Base-by-base conservation (phyloP, 2,888 invertebrate species). In the Sisyra terminalis region DNA sequence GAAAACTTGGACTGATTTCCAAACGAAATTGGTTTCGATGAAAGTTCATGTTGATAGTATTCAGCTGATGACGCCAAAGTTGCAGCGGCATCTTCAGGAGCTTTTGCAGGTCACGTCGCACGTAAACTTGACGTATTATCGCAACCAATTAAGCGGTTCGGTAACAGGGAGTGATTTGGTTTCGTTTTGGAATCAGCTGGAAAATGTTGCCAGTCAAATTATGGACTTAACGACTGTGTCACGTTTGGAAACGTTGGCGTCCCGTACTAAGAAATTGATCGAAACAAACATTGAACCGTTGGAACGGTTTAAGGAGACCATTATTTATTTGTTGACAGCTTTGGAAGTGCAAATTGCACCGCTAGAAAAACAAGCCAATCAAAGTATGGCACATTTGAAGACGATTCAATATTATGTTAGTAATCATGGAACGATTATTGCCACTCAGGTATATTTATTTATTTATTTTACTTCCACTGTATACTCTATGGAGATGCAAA, bases 381-480 rank as follows among this genome's bases (percentile, higher is more conserved):
- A 79, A 50, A 79, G 81, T 1, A 62, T 83, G 5, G 73, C 74
- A 44, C 81, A 83, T 54, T 69, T 85, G 49, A 78, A 77, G 52
- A 78, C 75, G n/a, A 76, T 83, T 38, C 84, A 85, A 57, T 77
- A 73, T 56, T 82, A 78, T 59, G 70, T 86, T 47, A 75, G 81
- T 52, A 77, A 74, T 53, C 77, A 79, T 51, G 80, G 80, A 29
- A 72, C 71, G 40, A 68, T 74, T 50, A 78, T 84, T 51, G 78
- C 79, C 42, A 69, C 73, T 51, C 71, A 76, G 70, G 78, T 78
- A 65, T 51, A 55, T 16, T 52, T 46, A n/a, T n/a, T n/a, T n/a
- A n/a, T n/a, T n/a, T n/a, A n/a, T n/a, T n/a, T n/a, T n/a, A n/a
- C n/a, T n/a, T n/a, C n/a, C n/a, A n/a, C n/a, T n/a, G n/a, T n/a